Evolutionary conservation across 2,113 vertebrate genomes (phyloP).

Genomic region (Penelope pileata): DNA sequence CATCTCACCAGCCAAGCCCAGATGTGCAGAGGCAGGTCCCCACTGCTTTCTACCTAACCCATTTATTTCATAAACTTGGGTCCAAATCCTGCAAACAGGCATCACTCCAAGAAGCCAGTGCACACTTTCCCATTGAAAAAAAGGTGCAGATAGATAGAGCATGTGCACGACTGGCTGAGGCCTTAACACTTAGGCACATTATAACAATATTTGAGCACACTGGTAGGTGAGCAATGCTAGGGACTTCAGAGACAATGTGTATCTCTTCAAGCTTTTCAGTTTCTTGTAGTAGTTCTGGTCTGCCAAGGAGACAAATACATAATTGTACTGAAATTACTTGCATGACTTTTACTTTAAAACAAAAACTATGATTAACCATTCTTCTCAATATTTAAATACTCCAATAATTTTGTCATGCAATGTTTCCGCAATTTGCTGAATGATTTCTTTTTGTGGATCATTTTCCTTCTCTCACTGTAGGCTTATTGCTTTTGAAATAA

Average conservation of each 20-base stretch:
- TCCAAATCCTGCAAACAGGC: not conserved
- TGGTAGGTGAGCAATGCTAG: not conserved
- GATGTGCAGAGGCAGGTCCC: not conserved
- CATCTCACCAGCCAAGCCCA: not conserved
- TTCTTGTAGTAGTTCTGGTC: constrained; percentile 60
- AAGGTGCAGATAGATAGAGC: not conserved
- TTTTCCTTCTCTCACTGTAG: constrained; percentile 7
- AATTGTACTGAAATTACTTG: constrained; percentile 29
- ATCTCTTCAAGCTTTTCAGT: constrained; percentile 21
- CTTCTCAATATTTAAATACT: constrained; percentile 47
- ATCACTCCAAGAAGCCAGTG: not conserved
- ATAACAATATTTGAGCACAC: not conserved
- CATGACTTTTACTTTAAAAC: constrained; percentile 37
- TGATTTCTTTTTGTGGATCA: constrained; percentile 49
- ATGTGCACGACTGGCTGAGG: not conserved
- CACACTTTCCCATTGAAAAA: not conserved
- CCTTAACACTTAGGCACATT: not conserved
- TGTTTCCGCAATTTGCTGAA: constrained; percentile 40
- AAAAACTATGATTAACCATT: constrained; percentile 52
- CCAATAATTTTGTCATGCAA: constrained; percentile 60
- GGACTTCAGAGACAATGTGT: not conserved
- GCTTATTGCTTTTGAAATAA: constrained; percentile 45
- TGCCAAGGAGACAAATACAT: constrained; percentile 48
- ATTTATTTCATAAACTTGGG: not conserved
- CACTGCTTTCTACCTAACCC: not conserved